Evolutionary conservation across 2,888 invertebrate species (phyloP).

Genomic region (Venusia cambrica): DNA sequence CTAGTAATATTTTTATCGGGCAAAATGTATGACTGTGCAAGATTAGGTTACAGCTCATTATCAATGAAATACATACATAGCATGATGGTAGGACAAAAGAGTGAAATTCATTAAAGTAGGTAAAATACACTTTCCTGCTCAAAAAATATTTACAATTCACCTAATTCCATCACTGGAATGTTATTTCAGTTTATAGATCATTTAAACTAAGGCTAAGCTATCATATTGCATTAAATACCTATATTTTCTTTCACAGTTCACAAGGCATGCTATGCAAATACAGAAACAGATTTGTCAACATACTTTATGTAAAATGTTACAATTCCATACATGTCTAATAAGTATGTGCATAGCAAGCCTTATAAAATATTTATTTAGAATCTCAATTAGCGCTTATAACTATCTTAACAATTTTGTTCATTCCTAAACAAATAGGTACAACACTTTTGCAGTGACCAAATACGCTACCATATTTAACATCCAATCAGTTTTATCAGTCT

Average conservation of each 20-base stretch:
- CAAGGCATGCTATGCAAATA: too few relatives aligned
- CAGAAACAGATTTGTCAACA: too few relatives aligned
- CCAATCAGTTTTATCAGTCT: slow-evolving; percentile 72
- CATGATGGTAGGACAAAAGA: slow-evolving; percentile 14
- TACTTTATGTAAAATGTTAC: too few relatives aligned
- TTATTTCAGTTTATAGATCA: slow-evolving; percentile 48
- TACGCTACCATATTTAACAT: slow-evolving; percentile 50
- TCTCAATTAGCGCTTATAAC: slow-evolving; percentile 28
- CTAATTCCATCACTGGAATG: slow-evolving; percentile 73
- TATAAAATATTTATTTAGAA: slow-evolving; percentile 35
- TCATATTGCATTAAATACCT: slow-evolving; percentile 33
- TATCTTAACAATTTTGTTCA: slow-evolving; percentile 37
- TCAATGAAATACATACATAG: slow-evolving; percentile 25
- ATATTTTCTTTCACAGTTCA: too few relatives aligned
- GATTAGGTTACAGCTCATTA: slow-evolving; percentile 23
- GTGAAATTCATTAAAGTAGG: slow-evolving; percentile 20
- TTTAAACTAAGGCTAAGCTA: slow-evolving; percentile 36
- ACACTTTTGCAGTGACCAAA: slow-evolving; percentile 37
- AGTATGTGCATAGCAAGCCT: too few relatives aligned
- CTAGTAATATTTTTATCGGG: slow-evolving; percentile 24
- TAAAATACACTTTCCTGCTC: slow-evolving; percentile 23
- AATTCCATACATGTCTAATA: too few relatives aligned
- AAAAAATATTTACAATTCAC: slow-evolving; percentile 42
- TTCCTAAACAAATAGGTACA: slow-evolving; percentile 31
- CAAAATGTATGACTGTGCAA: slow-evolving; percentile 30